phyloP scores from a whole-genome alignment of 2,888 invertebrate species.

The Mellilla xanthometata region DNA sequence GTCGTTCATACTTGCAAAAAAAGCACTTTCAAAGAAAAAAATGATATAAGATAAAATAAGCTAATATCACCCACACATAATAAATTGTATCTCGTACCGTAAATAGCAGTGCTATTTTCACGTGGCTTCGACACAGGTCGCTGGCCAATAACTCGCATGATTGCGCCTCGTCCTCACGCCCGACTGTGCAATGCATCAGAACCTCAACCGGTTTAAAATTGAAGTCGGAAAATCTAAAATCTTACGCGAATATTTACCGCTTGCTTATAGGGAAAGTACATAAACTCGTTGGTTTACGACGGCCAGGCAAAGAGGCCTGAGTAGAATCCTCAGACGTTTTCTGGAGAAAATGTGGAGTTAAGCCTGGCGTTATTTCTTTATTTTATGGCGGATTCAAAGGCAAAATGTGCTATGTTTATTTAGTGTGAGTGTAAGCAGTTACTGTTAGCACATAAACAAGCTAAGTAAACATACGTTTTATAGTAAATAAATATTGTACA shows the following conservation, averaged over 20 bases:
- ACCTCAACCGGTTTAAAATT: constrained; percentile 23
- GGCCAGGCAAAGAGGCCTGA: constrained; percentile 6
- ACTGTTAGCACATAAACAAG: too few relatives aligned
- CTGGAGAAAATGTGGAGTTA: constrained; percentile 15
- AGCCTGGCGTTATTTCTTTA: constrained; percentile 8
- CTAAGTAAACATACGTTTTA: too few relatives aligned
- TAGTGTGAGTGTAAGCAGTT: not conserved
- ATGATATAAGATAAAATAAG: too few relatives aligned
- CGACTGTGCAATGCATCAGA: constrained; percentile 14
- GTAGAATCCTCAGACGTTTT: constrained; percentile 11
- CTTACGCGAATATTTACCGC: constrained; percentile 7
- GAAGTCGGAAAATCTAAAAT: constrained; percentile 12
- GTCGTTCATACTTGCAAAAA: too few relatives aligned
- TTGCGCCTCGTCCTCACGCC: constrained; percentile 37
- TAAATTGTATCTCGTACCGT: too few relatives aligned
- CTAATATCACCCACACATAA: too few relatives aligned
- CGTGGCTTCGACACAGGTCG: constrained; percentile 42
- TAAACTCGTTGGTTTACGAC: constrained; percentile 9
- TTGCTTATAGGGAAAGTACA: constrained; percentile 10
- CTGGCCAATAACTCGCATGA: constrained; percentile 58
- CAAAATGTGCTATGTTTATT: constrained; percentile 3
- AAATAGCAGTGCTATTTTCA: constrained; percentile 28
- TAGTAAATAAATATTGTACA: too few relatives aligned
- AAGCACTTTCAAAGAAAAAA: too few relatives aligned
- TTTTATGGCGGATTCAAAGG: constrained; percentile 9